Evolutionary conservation across 2,113 vertebrate species (phyloP).

Genomic region (Phylloscopus whistleri): DNA sequence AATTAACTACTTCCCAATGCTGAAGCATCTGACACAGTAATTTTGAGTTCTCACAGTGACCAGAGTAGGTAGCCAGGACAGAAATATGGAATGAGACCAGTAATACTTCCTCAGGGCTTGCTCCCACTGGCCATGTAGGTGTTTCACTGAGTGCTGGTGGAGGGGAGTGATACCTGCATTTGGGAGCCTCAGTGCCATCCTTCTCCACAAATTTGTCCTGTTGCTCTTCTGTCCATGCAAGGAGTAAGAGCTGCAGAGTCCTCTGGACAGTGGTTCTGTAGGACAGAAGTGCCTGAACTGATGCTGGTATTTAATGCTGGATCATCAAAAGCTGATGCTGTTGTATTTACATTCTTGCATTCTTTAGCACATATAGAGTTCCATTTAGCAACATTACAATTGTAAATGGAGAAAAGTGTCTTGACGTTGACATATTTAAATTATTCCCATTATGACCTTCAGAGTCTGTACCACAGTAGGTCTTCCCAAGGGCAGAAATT

Average conservation of each 20-base stretch:
- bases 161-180: rapidly evolving
- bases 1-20: neutral
- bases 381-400: neutral
- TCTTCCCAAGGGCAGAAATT: neutral
- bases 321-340: neutral
- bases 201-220: neutral
- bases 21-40: neutral
- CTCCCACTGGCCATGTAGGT: rapidly evolving
- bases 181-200: neutral
- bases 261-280: neutral
- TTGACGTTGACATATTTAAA: neutral
- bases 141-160: neutral
- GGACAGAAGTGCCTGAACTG: neutral
- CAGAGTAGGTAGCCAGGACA: neutral
- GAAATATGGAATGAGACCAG: neutral
- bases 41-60: neutral
- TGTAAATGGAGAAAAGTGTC: neutral
- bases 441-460: neutral
- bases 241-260: neutral
- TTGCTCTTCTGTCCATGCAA: neutral
- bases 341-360: neutral
- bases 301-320: neutral
- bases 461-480: neutral
- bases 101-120: neutral
- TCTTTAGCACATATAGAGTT: neutral